Evolutionary conservation across 2,888 invertebrate genomes (phyloP).

Genomic region (Gastracanthus pulcherrimus): DNA sequence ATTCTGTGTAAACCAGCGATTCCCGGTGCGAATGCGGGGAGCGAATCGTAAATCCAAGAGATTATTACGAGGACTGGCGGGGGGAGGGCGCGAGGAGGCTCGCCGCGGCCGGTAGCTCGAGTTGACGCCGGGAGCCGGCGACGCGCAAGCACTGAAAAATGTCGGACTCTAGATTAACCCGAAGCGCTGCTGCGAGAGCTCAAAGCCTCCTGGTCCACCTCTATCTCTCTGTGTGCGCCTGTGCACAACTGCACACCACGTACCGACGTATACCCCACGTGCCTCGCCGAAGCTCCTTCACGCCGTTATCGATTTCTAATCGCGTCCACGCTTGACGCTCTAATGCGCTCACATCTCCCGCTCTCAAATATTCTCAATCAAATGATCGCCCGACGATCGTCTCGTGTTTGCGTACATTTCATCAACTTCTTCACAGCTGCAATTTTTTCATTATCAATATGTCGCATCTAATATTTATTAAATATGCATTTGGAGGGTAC

Average conservation of each 20-base stretch:
- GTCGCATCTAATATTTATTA: no score
- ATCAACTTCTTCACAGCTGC: no score
- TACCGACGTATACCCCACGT: not conserved
- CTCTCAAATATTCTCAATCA: not conserved
- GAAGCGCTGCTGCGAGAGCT: no score
- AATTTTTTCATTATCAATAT: no score
- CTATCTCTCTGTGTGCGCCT: no score
- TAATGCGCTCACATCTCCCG: no score
- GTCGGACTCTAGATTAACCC: no score
- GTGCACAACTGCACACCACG: no score
- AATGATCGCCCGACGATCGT: no score
- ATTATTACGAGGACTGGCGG: not conserved
- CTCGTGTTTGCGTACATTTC: no score
- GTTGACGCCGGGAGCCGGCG: not conserved
- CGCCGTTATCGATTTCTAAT: not conserved
- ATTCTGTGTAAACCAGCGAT: constrained; percentile 15
- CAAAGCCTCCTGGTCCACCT: no score
- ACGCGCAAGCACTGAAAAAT: constrained; percentile 11
- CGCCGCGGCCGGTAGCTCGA: not conserved
- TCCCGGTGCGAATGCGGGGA: not conserved
- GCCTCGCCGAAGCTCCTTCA: not conserved
- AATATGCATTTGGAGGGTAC: no score
- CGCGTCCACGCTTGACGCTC: not conserved
- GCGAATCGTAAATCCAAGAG: constrained; percentile 17
- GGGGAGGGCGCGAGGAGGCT: not conserved